Conservation (phyloP, 2,888 invertebrate genomes). For the Isotomurus palustris region DNA sequence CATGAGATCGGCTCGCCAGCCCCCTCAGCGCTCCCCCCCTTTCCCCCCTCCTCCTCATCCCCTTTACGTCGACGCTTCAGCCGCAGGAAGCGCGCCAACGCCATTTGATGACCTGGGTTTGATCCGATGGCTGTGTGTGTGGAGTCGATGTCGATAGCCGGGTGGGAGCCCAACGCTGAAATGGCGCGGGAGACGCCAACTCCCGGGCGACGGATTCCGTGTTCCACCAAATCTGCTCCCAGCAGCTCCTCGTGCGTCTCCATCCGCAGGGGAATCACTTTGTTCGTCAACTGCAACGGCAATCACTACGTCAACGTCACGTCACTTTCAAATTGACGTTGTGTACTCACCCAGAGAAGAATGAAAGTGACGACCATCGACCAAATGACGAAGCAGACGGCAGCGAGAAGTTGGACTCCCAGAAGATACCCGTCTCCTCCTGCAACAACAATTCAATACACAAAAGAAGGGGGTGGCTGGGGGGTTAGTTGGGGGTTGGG, state of each 20-base stretch:
- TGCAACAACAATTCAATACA: conserved; percentile 47
- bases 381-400: conserved; percentile 68
- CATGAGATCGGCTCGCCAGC: too few species aligned
- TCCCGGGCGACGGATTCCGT: conserved; percentile 60
- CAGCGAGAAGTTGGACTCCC: conserved; percentile 73
- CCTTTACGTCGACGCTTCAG: conserved; percentile 33
- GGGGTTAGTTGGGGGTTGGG: too few species aligned
- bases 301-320: background rate
- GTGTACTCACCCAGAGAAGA: conserved; percentile 62
- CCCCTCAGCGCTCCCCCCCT: too few species aligned
- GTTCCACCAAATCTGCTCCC: conserved; percentile 85
- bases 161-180: conserved; percentile 47
- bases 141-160: conserved; percentile 42
- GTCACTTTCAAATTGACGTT: background rate
- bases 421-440: conserved; percentile 84
- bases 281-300: conserved; percentile 58
- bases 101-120: conserved; percentile 47
- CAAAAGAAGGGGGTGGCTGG: background rate
- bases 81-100: conserved; percentile 41
- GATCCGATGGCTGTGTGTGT: conserved; percentile 30
- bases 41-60: conserved; percentile 18
- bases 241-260: conserved; percentile 72
- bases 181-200: conserved; percentile 49
- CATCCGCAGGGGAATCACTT: conserved; percentile 78
- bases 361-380: conserved; percentile 65